Base-by-base conservation (phyloP, 2,888 invertebrate genomes). In the Tyria jacobaeae region DNA sequence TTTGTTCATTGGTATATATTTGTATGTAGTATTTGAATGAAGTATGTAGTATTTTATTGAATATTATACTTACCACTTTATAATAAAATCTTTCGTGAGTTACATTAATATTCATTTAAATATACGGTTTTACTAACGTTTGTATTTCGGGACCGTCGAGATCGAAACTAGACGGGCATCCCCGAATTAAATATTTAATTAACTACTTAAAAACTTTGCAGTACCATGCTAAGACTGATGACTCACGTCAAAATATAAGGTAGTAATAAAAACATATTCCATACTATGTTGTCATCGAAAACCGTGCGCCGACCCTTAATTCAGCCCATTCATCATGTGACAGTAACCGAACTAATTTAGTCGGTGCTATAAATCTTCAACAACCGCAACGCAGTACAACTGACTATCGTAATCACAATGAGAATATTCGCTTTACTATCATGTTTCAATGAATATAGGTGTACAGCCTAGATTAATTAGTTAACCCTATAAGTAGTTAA, bases 311-410 rank as follows among this genome's bases (percentile, higher is more conserved):
- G 52, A 62, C 15, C 56, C 68, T 60, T 73, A 76, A 71, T 74
- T 78, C 71, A 15, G 44, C 48, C 65, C 68, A 82, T 82, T 76
- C 73, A 81, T 82, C 82, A 82, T 75, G 63, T 64, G 71, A 76
- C 72, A 67, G 70, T 64, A 62, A 55, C 71, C 66, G 49, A 80
- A 81, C 79, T 81, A 83, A 83, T 83, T 80, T 78, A 82, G 77
- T 78, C 73, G 71, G 53, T 59, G 73, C 78, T 60, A 84, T 84
- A 84, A 83, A 84, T 84, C 80, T 78, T 70, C 71, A 64, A 74
- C 66, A 65, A 35, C 76, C 64, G 64, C 72, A 71, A 66, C 59
- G 68, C 27, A 25, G 27, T 24, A 61, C 27, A n/a, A 51, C 27
- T 47, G 34, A 50, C 60, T 51, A 47, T 24, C 34, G 44, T 52